Evolutionary conservation across 2,888 invertebrate genomes (phyloP).

Genomic region (Xylota segnis): DNA sequence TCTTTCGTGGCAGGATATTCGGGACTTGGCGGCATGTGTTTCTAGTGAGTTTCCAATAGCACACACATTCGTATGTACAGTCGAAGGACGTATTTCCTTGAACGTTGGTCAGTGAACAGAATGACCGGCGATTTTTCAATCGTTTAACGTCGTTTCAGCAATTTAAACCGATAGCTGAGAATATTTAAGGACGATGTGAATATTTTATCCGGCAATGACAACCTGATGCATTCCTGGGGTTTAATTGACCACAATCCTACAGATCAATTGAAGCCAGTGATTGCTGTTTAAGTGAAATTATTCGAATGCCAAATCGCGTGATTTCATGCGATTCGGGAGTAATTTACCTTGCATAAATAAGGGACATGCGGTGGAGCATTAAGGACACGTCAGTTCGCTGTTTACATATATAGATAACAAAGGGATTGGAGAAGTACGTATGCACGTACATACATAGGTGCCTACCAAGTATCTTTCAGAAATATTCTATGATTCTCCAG

Average conservation of each 20-base stretch:
- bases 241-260: constrained; percentile 12
- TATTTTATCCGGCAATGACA: constrained; percentile 42
- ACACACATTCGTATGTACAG: background rate
- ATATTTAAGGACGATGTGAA: constrained; percentile 49
- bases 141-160: constrained; percentile 50
- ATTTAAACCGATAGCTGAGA: constrained; percentile 23
- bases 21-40: constrained; percentile 57
- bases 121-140: constrained; percentile 58
- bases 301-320: constrained; percentile 14
- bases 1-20: constrained; percentile 68
- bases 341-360: constrained; percentile 18
- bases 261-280: constrained; percentile 8
- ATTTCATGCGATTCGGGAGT: background rate
- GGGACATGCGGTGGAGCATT: background rate
- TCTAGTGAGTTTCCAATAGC: background rate
- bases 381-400: background rate
- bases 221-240: constrained; percentile 54
- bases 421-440: too few relatives aligned
- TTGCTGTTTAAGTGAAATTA: constrained; percentile 24
- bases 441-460: too few relatives aligned
- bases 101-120: constrained; percentile 50
- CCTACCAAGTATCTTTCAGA: too few relatives aligned
- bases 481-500: too few relatives aligned
- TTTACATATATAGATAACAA: too few relatives aligned
- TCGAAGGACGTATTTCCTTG: background rate